These are phyloP conservation scores for Charadrius vociferus DNA, from an alignment of 2,113 vertebrate genomes.

Conservation along the genomic window DNA sequence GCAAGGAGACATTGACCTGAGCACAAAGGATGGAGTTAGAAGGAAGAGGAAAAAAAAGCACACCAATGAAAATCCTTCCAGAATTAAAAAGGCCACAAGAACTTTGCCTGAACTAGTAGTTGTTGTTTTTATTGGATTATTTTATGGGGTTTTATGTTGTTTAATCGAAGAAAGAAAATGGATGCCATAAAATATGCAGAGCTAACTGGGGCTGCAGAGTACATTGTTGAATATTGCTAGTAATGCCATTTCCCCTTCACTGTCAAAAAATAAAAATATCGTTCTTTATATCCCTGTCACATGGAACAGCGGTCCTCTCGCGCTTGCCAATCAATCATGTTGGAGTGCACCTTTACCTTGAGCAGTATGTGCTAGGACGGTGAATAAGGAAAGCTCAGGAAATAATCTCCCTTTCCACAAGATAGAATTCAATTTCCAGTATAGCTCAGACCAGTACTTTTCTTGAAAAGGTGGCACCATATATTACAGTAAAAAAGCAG, in stretches of 20 bases:
- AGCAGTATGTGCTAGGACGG: neutral
- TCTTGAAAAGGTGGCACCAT: constrained; percentile 33
- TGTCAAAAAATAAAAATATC: constrained; percentile 60
- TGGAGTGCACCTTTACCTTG: constrained; percentile 55
- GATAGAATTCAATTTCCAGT: constrained; percentile 60
- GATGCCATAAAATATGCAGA: constrained; percentile 55
- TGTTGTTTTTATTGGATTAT: constrained; percentile 64
- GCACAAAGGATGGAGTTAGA: neutral
- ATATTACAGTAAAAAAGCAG: constrained; percentile 23
- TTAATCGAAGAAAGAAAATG: constrained; percentile 69
- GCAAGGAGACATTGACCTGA: neutral
- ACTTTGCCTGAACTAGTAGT: constrained; percentile 35
- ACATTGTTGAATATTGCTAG: constrained; percentile 38
- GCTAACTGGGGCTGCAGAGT: constrained; percentile 45
- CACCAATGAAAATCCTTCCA: neutral
- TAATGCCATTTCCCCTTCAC: constrained; percentile 59
- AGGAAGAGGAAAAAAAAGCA: neutral
- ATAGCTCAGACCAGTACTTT: constrained; percentile 25
- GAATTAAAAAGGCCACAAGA: constrained; percentile 46
- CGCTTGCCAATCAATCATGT: constrained; percentile 37
- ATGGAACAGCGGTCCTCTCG: constrained; percentile 1
- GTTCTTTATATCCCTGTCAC: constrained; percentile 55
- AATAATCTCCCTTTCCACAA: constrained; percentile 61
- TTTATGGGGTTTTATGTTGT: constrained; percentile 57
- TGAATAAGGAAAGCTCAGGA: constrained; percentile 52